Evolutionary conservation across 1,140 invertebrate species (phyloP), one percentile per base, ranked within the genome.

Genomic region (Pemphigus obesinymphae): DNA sequence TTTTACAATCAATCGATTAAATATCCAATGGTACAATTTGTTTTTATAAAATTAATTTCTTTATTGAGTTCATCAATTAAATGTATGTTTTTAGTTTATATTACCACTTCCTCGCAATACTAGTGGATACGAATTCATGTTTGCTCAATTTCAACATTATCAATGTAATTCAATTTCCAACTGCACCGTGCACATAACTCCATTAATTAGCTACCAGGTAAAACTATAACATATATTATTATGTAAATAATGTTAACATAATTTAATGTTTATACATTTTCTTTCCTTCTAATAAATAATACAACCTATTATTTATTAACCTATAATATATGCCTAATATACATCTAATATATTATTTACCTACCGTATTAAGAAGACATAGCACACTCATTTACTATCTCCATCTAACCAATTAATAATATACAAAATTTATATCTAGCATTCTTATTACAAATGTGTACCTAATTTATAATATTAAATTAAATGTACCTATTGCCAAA

Each of bases 1-100:
- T 80, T 63, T 61, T 80, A 63, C 26, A 43, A 20, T 31, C 31
- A 80, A 29, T 80, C 76, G 5, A 43, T 63, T 11, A 43, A 63
- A 45, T 80, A 80, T 63, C 76, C 76, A 2, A 80, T 80, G 76
- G 76, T 80, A 34, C n/a, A n/a, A n/a, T n/a, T n/a, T n/a, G n/a
- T 40, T 40, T 40, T 40, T 40, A 40, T 40, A 8, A 5, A 40
- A 40, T 40, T 40, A 40, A 5, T 40, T n/a, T n/a, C n/a, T n/a
- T n/a, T n/a, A n/a, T n/a, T n/a, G n/a, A n/a, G n/a, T n/a, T n/a
- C n/a, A n/a, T 76, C 6, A 55, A 34, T 23, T 34, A 50, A 53
- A 11, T n/a, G 1, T 55, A 26, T 58, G 3, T n/a, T 76, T 76
- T 76, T 15, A 76, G 73, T 76, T 76, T 26, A 23, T 76, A 5